These are phyloP conservation scores for Dolomedes plantarius DNA, from an alignment of 2,888 invertebrate species.

Conservation along the genomic window DNA sequence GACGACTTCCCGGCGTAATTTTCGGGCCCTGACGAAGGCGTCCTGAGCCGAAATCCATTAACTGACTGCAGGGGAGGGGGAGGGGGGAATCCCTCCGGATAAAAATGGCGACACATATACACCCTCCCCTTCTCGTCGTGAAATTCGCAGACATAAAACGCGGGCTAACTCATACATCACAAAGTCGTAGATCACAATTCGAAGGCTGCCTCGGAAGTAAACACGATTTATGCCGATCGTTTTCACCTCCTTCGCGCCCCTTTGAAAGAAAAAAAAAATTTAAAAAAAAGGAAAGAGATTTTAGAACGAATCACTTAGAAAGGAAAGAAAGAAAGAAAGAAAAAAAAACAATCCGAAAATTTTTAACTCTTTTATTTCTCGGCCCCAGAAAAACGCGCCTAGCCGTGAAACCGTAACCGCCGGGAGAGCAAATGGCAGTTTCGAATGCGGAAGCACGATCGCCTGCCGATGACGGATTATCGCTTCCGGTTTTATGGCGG, in stretches of 20 bases:
- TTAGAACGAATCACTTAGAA: conserved; percentile 17
- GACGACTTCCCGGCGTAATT: too few relatives aligned
- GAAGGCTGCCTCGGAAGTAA: conserved; percentile 1
- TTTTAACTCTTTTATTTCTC: conserved; percentile 63
- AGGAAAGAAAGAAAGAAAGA: not conserved
- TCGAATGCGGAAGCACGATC: conserved; percentile 62
- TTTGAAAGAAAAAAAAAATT: not conserved
- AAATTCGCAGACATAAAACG: not conserved
- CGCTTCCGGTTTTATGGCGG: conserved; percentile 72
- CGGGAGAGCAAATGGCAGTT: conserved; percentile 35
- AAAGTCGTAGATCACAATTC: conserved; percentile 4
- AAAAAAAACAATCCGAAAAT: conserved; percentile 55
- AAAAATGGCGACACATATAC: conserved; percentile 4
- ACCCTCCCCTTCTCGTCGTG: not conserved
- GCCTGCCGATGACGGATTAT: conserved; percentile 69
- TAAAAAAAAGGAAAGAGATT: conserved; percentile 30
- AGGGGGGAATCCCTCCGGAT: not conserved
- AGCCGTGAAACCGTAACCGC: conserved; percentile 41
- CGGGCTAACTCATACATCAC: conserved; percentile 1
- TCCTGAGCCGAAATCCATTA: not conserved
- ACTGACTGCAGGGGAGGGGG: too few relatives aligned
- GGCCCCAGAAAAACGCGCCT: conserved; percentile 51
- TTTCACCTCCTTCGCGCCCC: not conserved
- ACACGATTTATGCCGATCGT: conserved; percentile 32
- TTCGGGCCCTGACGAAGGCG: too few relatives aligned